These are phyloP conservation scores for Gorsachius goisagi DNA, from an alignment of 2,113 vertebrate genomes.

Conservation along the genomic window DNA sequence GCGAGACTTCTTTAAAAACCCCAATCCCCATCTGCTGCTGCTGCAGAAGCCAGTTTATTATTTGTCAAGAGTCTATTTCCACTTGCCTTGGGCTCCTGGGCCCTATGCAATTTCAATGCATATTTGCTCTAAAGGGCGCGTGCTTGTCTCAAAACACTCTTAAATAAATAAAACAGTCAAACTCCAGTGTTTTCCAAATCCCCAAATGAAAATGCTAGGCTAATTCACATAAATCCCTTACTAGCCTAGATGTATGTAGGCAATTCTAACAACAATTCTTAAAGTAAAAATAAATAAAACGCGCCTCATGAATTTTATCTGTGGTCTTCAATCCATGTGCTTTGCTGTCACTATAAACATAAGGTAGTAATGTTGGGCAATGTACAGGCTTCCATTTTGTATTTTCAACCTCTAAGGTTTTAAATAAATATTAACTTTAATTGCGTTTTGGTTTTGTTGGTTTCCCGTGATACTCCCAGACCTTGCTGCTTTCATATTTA, in stretches of 20 bases:
- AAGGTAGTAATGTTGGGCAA: background rate
- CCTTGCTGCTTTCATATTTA: background rate
- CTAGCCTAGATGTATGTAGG: background rate
- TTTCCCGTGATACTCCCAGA: background rate
- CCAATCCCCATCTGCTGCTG: background rate
- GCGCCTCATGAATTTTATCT: background rate
- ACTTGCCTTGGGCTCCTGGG: background rate
- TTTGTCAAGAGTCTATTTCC: background rate
- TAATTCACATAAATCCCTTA: background rate
- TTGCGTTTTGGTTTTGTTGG: background rate
- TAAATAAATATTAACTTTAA: background rate
- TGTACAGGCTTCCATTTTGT: background rate
- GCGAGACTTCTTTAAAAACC: background rate
- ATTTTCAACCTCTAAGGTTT: background rate
- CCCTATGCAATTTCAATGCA: background rate
- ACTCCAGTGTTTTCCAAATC: background rate
- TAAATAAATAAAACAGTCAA: background rate
- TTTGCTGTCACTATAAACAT: background rate
- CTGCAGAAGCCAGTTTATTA: background rate
- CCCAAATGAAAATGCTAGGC: background rate
- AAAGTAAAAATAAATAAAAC: constrained; percentile 9
- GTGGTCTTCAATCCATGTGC: background rate
- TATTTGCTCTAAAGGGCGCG: background rate
- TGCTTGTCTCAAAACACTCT: background rate
- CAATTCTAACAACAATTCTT: background rate